A percentile compares a stretch with the other conserved stretches of the same genome.
Conservation (phyloP, 2,113 vertebrate species). For the Tyto alba region DNA sequence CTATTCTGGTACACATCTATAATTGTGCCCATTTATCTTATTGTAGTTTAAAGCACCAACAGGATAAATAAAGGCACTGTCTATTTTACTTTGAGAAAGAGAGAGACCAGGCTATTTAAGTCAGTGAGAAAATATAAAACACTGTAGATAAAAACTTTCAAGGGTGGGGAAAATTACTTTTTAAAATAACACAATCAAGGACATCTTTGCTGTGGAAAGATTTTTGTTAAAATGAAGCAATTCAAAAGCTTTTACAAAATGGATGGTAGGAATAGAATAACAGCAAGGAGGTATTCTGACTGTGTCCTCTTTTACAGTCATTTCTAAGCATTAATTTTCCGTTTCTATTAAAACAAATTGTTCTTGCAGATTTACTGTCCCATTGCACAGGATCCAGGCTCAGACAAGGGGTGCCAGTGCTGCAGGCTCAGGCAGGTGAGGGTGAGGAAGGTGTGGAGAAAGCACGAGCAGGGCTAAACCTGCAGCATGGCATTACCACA, state of each 20-base stretch:
- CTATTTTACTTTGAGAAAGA: conserved; percentile 19
- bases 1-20: conserved; percentile 51
- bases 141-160: conserved; percentile 27
- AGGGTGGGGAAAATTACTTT: conserved; percentile 15
- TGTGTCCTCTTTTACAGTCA: neutral
- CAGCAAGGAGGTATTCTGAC: neutral
- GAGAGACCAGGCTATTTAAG: conserved; percentile 28
- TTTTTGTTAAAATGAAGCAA: neutral
- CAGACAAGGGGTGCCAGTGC: neutral
- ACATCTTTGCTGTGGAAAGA: neutral
- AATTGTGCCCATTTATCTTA: conserved; percentile 67
- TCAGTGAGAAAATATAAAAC: neutral
- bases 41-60: conserved; percentile 60
- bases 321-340: conserved; percentile 16
- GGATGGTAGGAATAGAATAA: neutral
- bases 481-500: neutral
- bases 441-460: neutral
- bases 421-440: neutral
- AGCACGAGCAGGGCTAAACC: neutral
- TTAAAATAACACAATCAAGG: conserved; percentile 7
- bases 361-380: neutral
- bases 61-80: conserved; percentile 23
- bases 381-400: accelerated
- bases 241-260: conserved; percentile 6
- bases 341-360: neutral